Evolutionary conservation across 2,888 invertebrate species (phyloP), one percentile per base, ranked within the genome.

Genomic region (Synanthedon andrenaeformis): DNA sequence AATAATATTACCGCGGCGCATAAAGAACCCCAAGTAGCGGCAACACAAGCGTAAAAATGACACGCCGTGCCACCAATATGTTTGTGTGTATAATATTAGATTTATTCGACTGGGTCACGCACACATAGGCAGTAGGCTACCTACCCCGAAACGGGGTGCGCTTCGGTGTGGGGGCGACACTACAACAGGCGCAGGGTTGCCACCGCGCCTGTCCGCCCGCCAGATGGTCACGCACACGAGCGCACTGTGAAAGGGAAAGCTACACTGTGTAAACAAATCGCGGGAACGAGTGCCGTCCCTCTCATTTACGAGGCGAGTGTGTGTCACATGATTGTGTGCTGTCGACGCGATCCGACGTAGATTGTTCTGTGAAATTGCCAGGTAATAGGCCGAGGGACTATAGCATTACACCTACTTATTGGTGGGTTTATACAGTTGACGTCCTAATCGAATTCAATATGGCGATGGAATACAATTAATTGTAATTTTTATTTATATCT

Each of bases 341-440:
- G 79, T 79, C 72, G 77, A 71, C 78, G 72, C 77, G 76, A 76
- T 72, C 75, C 77, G 73, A 79, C 76, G 83, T 83, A 82, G 82
- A 83, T 84, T 85, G 83, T 84, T 84, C 86, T 82, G 85, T 85
- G 84, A 86, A 86, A 86, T 87, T 86, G 85, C 82, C 86, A 87
- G 87, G 87, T 87, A 87, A 86, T 87, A 87, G 85, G 83, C 83
- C 75, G 78, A 76, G 78, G 78, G 79, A 79, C 84, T 85, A 79
- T 82, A 79, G 78, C 74, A 83, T 84, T 85, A 85, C 84, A 85
- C 81, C 81, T 82, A 85, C 81, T 84, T 82, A 84, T 82, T 82
- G 79, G 76, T 76, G 74, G 77, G 76, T 73, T 83, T 79, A 81
- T 76, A 69, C 72, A 79, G 74, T 79, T 75, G 75, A 76, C 75